Evolutionary conservation across 2,797 vertebrate genomes (phyloP).

Genomic region (Champsocephalus esox): DNA sequence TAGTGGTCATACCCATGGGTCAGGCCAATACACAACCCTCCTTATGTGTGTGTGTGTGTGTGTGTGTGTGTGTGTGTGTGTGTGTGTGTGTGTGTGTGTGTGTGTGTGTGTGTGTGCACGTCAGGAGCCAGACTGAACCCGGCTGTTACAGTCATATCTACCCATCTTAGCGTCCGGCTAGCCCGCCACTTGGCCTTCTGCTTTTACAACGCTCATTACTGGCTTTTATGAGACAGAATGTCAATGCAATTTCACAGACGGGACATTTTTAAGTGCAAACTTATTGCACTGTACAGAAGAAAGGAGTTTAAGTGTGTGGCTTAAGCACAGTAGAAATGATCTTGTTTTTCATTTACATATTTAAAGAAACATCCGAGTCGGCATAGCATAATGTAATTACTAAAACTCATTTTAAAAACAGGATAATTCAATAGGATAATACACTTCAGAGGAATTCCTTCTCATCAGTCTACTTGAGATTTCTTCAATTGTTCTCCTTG

Average conservation of each 20-base stretch:
- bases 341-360: background rate
- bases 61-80: constrained; percentile 22
- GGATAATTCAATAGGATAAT: background rate
- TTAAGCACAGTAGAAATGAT: background rate
- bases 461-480: too few relatives aligned
- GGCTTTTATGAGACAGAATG: constrained; percentile 55
- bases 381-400: background rate
- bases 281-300: constrained; percentile 35
- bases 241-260: constrained; percentile 55
- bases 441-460: background rate
- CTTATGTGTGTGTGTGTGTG: constrained; percentile 20
- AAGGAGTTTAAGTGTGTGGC: constrained; percentile 17
- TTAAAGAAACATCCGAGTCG: constrained; percentile 10
- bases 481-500: too few relatives aligned
- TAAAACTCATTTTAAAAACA: background rate
- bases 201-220: constrained; percentile 63
- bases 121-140: constrained; percentile 57
- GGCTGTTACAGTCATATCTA: constrained; percentile 50
- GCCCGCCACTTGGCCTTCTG: constrained; percentile 37
- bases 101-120: constrained; percentile 21
- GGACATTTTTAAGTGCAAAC: constrained; percentile 53
- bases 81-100: constrained; percentile 26
- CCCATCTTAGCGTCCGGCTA: constrained; percentile 39
- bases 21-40: constrained; percentile 50
- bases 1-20: constrained; percentile 72